Evolutionary conservation across 2,888 invertebrate species (phyloP).

Genomic region (Deilephila elpenor): DNA sequence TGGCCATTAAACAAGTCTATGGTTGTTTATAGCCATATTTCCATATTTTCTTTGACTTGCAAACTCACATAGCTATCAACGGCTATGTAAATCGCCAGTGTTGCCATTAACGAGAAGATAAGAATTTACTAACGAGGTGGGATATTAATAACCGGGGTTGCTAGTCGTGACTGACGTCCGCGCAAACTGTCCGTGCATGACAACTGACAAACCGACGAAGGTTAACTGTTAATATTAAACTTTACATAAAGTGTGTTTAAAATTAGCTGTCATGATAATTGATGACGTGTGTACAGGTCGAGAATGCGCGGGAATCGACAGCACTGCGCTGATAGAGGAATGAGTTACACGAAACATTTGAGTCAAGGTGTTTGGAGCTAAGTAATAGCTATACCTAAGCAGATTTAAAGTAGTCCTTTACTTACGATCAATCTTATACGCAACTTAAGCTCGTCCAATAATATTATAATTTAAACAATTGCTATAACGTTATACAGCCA

Average conservation of each 20-base stretch:
- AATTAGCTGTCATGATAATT: slow-evolving; percentile 23
- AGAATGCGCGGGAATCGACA: slow-evolving; percentile 7
- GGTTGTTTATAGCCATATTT: slow-evolving; percentile 27
- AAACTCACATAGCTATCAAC: slow-evolving; percentile 32
- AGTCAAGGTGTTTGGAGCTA: background rate
- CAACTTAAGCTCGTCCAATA: too few relatives aligned
- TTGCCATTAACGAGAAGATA: slow-evolving; percentile 60
- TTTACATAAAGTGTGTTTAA: slow-evolving; percentile 21
- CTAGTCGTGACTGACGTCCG: slow-evolving; percentile 58
- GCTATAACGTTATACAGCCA: too few relatives aligned
- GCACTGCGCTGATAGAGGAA: background rate
- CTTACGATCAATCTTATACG: too few relatives aligned
- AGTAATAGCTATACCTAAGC: background rate
- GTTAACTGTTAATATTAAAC: slow-evolving; percentile 28
- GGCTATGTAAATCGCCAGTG: slow-evolving; percentile 50
- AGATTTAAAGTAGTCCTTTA: too few relatives aligned
- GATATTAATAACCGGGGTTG: slow-evolving; percentile 58
- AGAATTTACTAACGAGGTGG: slow-evolving; percentile 63
- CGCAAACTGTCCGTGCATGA: slow-evolving; percentile 43
- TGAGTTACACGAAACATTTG: background rate
- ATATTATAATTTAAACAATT: too few relatives aligned
- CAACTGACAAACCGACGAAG: slow-evolving; percentile 38
- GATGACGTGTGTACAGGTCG: slow-evolving; percentile 9
- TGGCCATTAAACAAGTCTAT: slow-evolving; percentile 6
- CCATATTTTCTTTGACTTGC: slow-evolving; percentile 28